A percentile compares a stretch with the other conserved stretches of the same genome.
These are phyloP conservation scores for Neosilurus mollespiculum DNA, from an alignment of 2,797 vertebrate genomes.

Conservation along the genomic window DNA sequence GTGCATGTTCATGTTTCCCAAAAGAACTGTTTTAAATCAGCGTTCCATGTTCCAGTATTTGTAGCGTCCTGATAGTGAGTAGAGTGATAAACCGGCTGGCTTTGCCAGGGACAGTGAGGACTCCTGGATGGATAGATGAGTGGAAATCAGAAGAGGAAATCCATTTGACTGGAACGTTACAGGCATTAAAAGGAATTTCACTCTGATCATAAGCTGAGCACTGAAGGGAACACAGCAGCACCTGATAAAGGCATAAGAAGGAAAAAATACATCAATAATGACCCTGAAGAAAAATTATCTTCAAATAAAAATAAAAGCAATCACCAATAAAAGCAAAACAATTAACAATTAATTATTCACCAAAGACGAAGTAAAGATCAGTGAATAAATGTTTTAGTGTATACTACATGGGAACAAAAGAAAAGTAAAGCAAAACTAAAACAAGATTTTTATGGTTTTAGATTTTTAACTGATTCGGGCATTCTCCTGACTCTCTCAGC, in stretches of 20 bases:
- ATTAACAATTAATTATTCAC: too few species aligned
- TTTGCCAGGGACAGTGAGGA: background rate
- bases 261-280: slow-evolving; percentile 13
- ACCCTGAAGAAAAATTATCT: background rate
- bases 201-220: slow-evolving; percentile 72
- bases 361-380: too few species aligned
- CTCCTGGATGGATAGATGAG: slow-evolving; percentile 4
- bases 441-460: too few species aligned
- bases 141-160: background rate
- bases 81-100: background rate
- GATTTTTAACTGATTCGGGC: too few species aligned
- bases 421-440: too few species aligned
- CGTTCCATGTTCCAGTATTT: background rate
- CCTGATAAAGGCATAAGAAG: slow-evolving; percentile 58
- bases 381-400: too few species aligned
- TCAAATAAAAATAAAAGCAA: background rate
- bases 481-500: too few species aligned
- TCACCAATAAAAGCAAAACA: background rate
- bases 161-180: slow-evolving; percentile 29
- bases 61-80: background rate
- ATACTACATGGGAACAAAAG: too few species aligned
- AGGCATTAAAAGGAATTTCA: background rate
- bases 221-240: slow-evolving; percentile 73
- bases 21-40: slow-evolving; percentile 10
- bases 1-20: background rate